phyloP scores from a whole-genome alignment of 2,888 invertebrate genomes.

The Lissonota sp. region DNA sequence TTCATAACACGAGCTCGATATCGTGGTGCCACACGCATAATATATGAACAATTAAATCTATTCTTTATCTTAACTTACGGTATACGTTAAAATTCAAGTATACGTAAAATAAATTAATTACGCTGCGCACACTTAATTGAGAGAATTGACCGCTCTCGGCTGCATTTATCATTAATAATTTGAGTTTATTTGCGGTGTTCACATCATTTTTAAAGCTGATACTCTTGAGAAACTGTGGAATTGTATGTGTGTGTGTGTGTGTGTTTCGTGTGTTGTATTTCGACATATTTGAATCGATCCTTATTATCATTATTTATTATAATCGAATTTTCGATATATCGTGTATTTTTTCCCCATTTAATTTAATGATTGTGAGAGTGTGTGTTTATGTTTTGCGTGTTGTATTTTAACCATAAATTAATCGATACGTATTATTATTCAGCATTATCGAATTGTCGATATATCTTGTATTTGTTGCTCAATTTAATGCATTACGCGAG shows the following conservation, averaged over 20 bases:
- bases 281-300: not conserved
- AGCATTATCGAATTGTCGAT: constrained; percentile 1
- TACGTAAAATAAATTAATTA: constrained; percentile 55
- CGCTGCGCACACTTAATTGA: constrained; percentile 37
- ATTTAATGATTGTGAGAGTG: too few relatives aligned
- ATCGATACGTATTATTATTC: not conserved
- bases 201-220: constrained; percentile 36
- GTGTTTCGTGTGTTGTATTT: not conserved
- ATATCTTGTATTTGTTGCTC: constrained; percentile 8
- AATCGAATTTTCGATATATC: constrained; percentile 27
- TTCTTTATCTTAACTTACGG: constrained; percentile 24
- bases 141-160: not conserved
- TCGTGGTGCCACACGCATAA: constrained; percentile 41
- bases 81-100: constrained; percentile 43
- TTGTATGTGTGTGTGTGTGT: constrained; percentile 15
- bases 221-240: constrained; percentile 29
- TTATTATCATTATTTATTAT: constrained; percentile 30
- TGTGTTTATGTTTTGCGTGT: too few relatives aligned
- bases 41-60: constrained; percentile 51
- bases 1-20: constrained; percentile 33
- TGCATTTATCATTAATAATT: constrained; percentile 27
- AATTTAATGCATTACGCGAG: constrained; percentile 24
- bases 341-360: not conserved
- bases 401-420: not conserved
- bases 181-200: constrained; percentile 54